Conservation (phyloP, 2,888 invertebrate genomes). For the Myopa testacea region DNA sequence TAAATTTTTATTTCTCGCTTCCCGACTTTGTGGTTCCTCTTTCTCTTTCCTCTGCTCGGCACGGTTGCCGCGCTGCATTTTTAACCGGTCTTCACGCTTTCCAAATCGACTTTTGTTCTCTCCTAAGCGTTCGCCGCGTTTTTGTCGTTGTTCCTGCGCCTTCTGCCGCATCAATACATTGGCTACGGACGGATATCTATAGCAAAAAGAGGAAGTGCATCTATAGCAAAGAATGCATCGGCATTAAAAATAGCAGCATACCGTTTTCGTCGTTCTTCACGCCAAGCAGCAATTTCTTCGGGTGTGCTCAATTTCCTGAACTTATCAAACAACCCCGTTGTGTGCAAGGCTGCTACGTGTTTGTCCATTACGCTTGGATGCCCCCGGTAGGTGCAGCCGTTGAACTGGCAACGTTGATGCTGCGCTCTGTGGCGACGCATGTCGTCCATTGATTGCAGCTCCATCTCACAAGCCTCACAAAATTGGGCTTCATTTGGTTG, state of each 20-base stretch:
- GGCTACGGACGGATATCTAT: slow-evolving; percentile 76
- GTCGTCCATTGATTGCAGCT: slow-evolving; percentile 73
- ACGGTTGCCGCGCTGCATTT: slow-evolving; percentile 14
- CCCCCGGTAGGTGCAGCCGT: slow-evolving; percentile 73
- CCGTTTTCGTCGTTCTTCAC: slow-evolving; percentile 81
- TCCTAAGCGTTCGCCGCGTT: slow-evolving; percentile 81
- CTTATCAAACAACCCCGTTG: slow-evolving; percentile 83
- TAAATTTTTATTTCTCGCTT: slow-evolving; percentile 33
- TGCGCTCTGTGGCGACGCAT: slow-evolving; percentile 77
- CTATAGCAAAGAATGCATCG: neutral
- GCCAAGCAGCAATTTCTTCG: slow-evolving; percentile 88
- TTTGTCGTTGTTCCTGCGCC: slow-evolving; percentile 74
- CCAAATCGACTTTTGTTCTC: slow-evolving; percentile 67
- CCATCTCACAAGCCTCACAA: slow-evolving; percentile 87
- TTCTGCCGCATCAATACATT: slow-evolving; percentile 77
- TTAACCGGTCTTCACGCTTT: slow-evolving; percentile 62
- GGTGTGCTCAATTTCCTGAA: slow-evolving; percentile 81
- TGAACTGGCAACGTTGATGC: slow-evolving; percentile 83
- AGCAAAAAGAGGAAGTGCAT: neutral
- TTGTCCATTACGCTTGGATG: slow-evolving; percentile 74
- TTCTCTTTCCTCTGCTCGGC: slow-evolving; percentile 39
- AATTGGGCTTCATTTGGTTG: slow-evolving; percentile 65
- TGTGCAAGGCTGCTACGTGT: slow-evolving; percentile 87
- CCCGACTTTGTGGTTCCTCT: slow-evolving; percentile 10
- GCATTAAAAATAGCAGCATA: slow-evolving; percentile 27